A percentile compares a stretch with the other conserved stretches of the same genome.
These are phyloP conservation scores for Saturnia japonica DNA, from an alignment of 2,888 invertebrate genomes.

Conservation along the genomic window DNA sequence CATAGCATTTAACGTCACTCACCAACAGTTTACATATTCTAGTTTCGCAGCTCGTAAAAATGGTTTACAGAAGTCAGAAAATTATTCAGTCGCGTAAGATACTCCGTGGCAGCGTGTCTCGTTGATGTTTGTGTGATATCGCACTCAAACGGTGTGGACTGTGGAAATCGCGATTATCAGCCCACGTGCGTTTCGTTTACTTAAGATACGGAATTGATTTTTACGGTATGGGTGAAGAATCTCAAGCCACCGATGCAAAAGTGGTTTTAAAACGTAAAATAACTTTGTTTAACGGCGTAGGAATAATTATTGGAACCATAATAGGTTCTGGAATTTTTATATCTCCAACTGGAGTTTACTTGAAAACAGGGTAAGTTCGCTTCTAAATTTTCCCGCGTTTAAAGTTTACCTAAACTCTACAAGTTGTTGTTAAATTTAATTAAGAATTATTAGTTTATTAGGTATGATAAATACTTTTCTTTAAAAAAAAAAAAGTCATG, in stretches of 20 bases:
- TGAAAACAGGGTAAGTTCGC: conserved; percentile 82
- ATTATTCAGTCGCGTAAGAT: conserved; percentile 67
- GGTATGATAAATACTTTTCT: neutral
- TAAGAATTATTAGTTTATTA: neutral
- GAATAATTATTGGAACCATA: conserved; percentile 93
- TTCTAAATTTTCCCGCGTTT: conserved; percentile 53
- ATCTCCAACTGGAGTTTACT: conserved; percentile 91
- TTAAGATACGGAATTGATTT: conserved; percentile 64
- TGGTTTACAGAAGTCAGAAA: conserved; percentile 53
- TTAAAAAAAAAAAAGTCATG: too few relatives aligned
- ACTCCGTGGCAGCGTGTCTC: conserved; percentile 48
- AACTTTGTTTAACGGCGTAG: conserved; percentile 92
- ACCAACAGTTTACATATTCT: conserved; percentile 53
- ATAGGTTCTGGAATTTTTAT: conserved; percentile 97
- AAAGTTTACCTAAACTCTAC: neutral
- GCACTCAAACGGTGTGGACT: conserved; percentile 31
- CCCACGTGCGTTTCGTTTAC: conserved; percentile 57
- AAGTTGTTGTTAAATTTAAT: neutral
- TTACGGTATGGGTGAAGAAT: conserved; percentile 78
- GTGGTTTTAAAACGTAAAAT: conserved; percentile 90
- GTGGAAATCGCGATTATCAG: conserved; percentile 36
- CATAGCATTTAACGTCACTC: conserved; percentile 52
- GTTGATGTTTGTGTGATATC: conserved; percentile 33
- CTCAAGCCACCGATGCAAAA: conserved; percentile 73
- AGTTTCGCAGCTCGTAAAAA: conserved; percentile 66